Evolutionary conservation across 2,888 invertebrate species (phyloP), one percentile per base, ranked within the genome.

Genomic region (Polyploca ridens): DNA sequence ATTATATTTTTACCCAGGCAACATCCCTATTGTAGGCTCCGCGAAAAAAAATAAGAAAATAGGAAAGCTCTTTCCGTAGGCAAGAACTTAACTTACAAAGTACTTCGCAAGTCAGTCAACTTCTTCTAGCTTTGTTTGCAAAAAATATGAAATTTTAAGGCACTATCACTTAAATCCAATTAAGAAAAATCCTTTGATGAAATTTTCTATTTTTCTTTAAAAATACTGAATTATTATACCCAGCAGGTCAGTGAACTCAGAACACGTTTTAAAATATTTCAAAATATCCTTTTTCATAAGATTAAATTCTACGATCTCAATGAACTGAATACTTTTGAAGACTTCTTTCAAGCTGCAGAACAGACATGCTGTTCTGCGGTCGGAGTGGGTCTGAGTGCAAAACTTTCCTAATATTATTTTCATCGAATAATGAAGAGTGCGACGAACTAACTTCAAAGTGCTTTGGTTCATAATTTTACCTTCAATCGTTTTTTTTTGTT

Each of bases 351-450:
- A 54, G n/a, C 19, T 19, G 16, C 14, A 27, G 27, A 27, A 27
- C 27, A 27, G 10, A 8, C 54, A 27, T 35, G 35, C 35, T 49
- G n/a, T 46, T 49, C 49, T 54, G 54, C 7, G 54, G 54, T 54
- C 19, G 10, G 19, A 54, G 54, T 54, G 10, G 54, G 54, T 54
- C 19, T 19, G 19, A 54, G 54, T 54, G 10, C 19, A 54, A 54
- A 54, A 54, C 16, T 54, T 54, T 54, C 54, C n/a, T 54, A 54
- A 54, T 54, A 19, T 54, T 54, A 54, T 54, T 54, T 54, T 54
- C 54, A 19, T 19, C 54, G 19, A 54, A 54, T 54, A 54, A 54
- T 54, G 54, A 54, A 19, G 54, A 54, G 54, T 54, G 54, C 54
- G 19, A 54, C 3, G 54, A 54, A 54, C 54, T 54, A 54, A 0